A percentile compares a stretch with the other conserved stretches of the same genome.
These are phyloP conservation scores for Spilosoma lubricipeda DNA, from an alignment of 2,888 invertebrate species.

Conservation along the genomic window DNA sequence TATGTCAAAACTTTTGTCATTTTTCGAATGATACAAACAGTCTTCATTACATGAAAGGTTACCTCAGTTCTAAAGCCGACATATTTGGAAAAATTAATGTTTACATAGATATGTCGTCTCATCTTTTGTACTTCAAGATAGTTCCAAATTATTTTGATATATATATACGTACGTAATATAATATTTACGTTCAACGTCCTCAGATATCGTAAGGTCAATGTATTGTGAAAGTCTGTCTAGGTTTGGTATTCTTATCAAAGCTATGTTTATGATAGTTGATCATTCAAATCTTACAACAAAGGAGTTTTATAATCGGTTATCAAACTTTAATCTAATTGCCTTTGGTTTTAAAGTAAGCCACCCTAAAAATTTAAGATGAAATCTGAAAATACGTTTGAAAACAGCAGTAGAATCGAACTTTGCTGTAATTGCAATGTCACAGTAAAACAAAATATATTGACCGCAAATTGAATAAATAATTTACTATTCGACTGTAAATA, in stretches of 20 bases:
- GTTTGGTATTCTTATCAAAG: slow-evolving; percentile 7
- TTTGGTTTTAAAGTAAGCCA: background rate
- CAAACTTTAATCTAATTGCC: background rate
- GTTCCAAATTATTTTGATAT: background rate
- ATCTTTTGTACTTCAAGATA: background rate
- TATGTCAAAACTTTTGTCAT: background rate
- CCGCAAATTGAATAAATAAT: too few relatives aligned
- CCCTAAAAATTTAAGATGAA: background rate
- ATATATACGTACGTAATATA: background rate
- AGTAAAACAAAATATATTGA: too few relatives aligned
- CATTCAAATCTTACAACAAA: slow-evolving; percentile 14
- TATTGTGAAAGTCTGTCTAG: slow-evolving; percentile 6
- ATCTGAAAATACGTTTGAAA: background rate
- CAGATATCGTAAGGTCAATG: slow-evolving; percentile 32
- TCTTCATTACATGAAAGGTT: too few relatives aligned
- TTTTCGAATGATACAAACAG: too few relatives aligned
- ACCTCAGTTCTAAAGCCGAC: too few relatives aligned
- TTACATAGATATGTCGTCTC: background rate
- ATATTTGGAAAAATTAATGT: too few relatives aligned
- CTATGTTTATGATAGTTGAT: slow-evolving; percentile 2
- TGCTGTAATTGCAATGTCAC: too few relatives aligned
- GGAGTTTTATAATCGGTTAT: slow-evolving; percentile 1
- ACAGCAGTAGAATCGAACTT: background rate
- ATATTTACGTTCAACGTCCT: slow-evolving; percentile 17
- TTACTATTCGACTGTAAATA: too few relatives aligned